phyloP scores from a whole-genome alignment of 2,888 invertebrate species.

The Lampropteryx suffumata region DNA sequence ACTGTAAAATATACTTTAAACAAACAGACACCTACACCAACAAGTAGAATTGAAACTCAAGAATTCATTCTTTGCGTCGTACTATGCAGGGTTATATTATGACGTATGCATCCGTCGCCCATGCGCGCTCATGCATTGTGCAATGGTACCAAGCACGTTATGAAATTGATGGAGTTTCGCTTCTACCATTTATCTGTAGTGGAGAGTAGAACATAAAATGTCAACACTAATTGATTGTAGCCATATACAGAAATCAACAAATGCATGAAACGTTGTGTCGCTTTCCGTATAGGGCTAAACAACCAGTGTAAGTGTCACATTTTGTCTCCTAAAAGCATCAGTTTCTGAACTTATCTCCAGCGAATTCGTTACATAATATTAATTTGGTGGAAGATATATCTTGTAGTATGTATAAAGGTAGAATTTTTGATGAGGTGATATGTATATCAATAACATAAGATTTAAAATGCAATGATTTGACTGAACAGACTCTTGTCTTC shows the following conservation, averaged over 20 bases:
- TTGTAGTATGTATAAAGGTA: too few relatives aligned
- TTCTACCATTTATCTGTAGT: neutral
- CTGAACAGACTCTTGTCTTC: too few relatives aligned
- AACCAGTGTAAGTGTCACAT: conserved; percentile 1
- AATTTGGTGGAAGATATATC: too few relatives aligned
- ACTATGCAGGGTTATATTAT: too few relatives aligned
- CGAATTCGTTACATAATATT: neutral
- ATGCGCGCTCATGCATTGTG: too few relatives aligned
- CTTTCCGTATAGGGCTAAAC: conserved; percentile 9
- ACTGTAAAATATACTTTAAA: neutral
- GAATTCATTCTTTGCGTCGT: too few relatives aligned
- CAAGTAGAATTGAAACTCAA: neutral
- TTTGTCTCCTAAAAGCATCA: neutral
- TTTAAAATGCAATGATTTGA: too few relatives aligned
- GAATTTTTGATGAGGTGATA: too few relatives aligned
- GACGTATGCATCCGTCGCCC: too few relatives aligned
- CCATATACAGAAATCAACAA: conserved; percentile 42
- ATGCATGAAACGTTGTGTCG: conserved; percentile 6
- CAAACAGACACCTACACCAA: neutral
- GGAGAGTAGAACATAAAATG: conserved; percentile 34
- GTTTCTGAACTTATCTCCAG: neutral
- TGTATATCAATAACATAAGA: too few relatives aligned
- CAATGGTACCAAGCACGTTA: neutral
- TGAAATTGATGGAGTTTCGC: neutral
- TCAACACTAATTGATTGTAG: conserved; percentile 44